Base-by-base conservation (phyloP, 2,113 vertebrate species). In the Rhinogobius similis region DNA sequence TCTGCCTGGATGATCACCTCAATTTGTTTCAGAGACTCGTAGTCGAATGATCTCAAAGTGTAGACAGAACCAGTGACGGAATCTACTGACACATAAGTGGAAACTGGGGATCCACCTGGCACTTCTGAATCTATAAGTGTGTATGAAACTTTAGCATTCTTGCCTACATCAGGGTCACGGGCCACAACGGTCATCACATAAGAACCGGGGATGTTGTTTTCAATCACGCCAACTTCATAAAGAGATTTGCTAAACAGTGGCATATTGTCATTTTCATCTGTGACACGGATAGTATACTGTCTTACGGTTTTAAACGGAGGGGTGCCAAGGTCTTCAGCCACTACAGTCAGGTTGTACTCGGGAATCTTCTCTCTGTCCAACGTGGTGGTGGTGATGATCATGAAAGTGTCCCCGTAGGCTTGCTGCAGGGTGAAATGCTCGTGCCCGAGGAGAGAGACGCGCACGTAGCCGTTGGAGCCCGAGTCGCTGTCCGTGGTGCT, bases 401-500 rank as follows among this genome's bases (percentile, higher is more conserved):
- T 92, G 69, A 91, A 91, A 0, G 87, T 87, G 82, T 92, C 92
- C 1, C 91, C 92, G 32, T 94, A 94, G 1, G 93, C 93, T 61
- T 91, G 90, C 74, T 92, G 91, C 4, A 94, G 83, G 62, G 68
- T 88, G 75, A 94, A 94, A 67, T 94, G 90, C 27, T 87, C 84
- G 72, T 93, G 92, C 36, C 92, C 93, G 68, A 90, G 87, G 39
- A 94, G 84, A 62, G 86, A 90, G 55, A 87, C 66, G 32, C 79
- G 89, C 62, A 94, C 91, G 20, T 92, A 91, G 55, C 93, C 93
- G 70, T 93, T 93, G 38, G 91, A 84, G 59, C 93, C 92, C 0
- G 93, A 93, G 85, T 94, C 93, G 61, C 84, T 84, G 86, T 94
- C 93, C 78, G 90, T 81, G 78, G 93, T 92, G 87, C 91, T 92